phyloP scores from a whole-genome alignment of 2,113 vertebrate genomes.

The Probosciger aterrimus region DNA sequence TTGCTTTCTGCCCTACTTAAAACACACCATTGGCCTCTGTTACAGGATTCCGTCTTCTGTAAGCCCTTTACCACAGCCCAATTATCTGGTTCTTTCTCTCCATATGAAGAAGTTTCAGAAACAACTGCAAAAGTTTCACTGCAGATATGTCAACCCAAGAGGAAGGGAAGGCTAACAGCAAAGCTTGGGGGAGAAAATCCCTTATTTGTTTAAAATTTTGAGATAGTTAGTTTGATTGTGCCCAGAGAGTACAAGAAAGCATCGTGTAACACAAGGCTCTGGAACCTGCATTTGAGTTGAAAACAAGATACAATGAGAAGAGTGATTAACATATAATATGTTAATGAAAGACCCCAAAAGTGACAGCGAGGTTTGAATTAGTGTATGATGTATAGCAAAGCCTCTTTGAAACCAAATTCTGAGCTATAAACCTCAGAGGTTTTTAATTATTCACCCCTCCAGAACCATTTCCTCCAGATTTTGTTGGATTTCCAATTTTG shows the following conservation, averaged over 20 bases:
- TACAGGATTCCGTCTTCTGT: fast-evolving
- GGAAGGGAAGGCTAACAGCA: neutral
- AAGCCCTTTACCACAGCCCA: neutral
- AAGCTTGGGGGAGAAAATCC: neutral
- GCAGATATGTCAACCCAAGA: neutral
- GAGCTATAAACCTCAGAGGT: neutral
- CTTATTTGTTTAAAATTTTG: neutral
- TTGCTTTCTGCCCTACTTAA: neutral
- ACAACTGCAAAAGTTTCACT: neutral
- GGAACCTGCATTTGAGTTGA: neutral
- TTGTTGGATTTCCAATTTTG: neutral
- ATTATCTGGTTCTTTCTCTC: neutral
- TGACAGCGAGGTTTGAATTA: neutral
- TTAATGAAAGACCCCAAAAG: neutral
- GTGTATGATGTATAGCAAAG: neutral
- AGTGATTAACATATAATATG: neutral
- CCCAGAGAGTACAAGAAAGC: neutral
- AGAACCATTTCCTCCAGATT: neutral
- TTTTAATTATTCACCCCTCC: neutral
- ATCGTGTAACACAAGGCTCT: fast-evolving
- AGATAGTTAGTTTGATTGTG: neutral
- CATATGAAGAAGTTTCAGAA: neutral
- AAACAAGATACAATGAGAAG: neutral
- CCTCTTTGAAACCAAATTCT: neutral
- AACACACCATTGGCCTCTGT: neutral